Evolutionary conservation across 1,140 invertebrate species (phyloP).

Genomic region (Monochamus saltuarius): DNA sequence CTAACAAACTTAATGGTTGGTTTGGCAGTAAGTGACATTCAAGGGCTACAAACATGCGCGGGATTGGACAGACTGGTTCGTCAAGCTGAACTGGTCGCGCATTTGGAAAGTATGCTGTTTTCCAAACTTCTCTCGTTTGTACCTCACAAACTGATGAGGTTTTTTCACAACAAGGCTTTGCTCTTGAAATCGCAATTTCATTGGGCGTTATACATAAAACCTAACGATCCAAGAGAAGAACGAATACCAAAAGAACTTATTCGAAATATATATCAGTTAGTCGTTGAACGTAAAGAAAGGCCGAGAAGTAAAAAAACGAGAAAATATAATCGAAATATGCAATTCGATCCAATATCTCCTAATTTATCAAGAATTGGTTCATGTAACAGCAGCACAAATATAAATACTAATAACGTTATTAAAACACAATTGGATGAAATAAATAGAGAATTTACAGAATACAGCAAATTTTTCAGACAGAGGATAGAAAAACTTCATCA

Average conservation of each 20-base stretch:
- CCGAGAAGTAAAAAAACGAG: constrained; percentile 54
- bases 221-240: constrained; percentile 77
- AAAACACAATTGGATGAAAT: constrained; percentile 22
- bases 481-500: constrained; percentile 26
- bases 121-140: constrained; percentile 68
- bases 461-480: constrained; percentile 20
- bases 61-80: constrained; percentile 76
- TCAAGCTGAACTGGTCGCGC: constrained; percentile 75
- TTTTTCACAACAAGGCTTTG: constrained; percentile 68
- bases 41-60: constrained; percentile 79
- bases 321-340: constrained; percentile 6
- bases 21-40: constrained; percentile 79
- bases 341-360: constrained; percentile 38
- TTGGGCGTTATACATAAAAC: constrained; percentile 68
- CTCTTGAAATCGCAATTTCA: constrained; percentile 70
- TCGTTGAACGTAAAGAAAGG: constrained; percentile 65
- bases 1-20: constrained; percentile 83
- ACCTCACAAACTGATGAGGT: constrained; percentile 63
- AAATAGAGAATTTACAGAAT: constrained; percentile 25
- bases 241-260: constrained; percentile 74
- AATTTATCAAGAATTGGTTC: constrained; percentile 49
- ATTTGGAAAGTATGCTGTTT: constrained; percentile 79
- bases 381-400: constrained; percentile 16
- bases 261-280: constrained; percentile 69
- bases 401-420: constrained; percentile 2